Evolutionary conservation across 1,140 invertebrate species (phyloP).

Genomic region (Drosophila bipectinata): DNA sequence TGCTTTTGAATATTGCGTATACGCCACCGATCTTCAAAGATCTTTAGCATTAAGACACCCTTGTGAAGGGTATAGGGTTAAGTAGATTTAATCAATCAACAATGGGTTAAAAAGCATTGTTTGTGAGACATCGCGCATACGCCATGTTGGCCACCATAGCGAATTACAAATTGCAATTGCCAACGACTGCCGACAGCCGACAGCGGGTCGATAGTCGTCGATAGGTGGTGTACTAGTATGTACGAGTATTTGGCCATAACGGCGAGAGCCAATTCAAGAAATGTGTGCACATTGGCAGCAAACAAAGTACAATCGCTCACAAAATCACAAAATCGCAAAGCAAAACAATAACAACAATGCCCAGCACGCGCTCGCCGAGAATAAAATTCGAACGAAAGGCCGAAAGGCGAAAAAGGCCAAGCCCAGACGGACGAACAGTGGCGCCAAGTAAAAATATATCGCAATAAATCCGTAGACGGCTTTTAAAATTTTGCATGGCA

Average conservation of each 20-base stretch:
- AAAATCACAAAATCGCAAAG: slow-evolving; percentile 29
- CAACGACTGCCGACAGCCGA: slow-evolving; percentile 19
- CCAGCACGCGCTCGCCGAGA: slow-evolving; percentile 32
- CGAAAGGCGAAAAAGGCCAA: slow-evolving; percentile 49
- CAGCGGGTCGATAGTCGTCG: slow-evolving; percentile 44
- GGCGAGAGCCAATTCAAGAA: slow-evolving; percentile 33
- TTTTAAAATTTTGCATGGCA: slow-evolving; percentile 63
- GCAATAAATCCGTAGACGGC: slow-evolving; percentile 62
- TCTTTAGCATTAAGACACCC: slow-evolving; percentile 6
- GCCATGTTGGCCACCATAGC: slow-evolving; percentile 26
- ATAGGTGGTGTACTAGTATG: slow-evolving; percentile 15
- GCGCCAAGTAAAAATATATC: slow-evolving; percentile 58
- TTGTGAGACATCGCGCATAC: slow-evolving; percentile 30
- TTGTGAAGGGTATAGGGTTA: neutral
- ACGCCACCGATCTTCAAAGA: slow-evolving; percentile 11
- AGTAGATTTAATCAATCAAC: slow-evolving; percentile 34
- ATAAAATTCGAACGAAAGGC: slow-evolving; percentile 41
- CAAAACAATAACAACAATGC: slow-evolving; percentile 35
- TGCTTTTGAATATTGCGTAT: slow-evolving; percentile 13
- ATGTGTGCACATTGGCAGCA: slow-evolving; percentile 10
- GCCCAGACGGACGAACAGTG: slow-evolving; percentile 33
- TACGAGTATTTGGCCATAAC: slow-evolving; percentile 16
- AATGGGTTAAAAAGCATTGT: slow-evolving; percentile 24
- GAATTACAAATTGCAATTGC: slow-evolving; percentile 26
- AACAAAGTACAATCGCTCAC: slow-evolving; percentile 9